Percentiles rank a stretch among this genome's conserved stretches.
Conservation (phyloP, 2,888 invertebrate genomes). For the Oligia strigilis region DNA sequence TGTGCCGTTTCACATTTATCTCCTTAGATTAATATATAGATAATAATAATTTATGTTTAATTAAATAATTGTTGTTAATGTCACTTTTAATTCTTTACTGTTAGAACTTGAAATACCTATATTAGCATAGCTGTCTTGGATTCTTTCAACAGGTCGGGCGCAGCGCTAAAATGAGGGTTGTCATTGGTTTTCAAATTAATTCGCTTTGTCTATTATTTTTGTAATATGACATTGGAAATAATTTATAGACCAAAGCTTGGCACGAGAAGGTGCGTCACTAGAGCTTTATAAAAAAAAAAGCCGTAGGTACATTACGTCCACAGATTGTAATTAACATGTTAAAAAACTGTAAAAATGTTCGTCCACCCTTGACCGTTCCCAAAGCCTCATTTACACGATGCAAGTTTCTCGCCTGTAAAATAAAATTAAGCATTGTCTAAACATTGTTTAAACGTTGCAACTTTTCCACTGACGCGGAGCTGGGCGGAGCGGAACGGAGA, state of each 20-base stretch:
- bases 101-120: conserved; percentile 34
- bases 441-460: neutral
- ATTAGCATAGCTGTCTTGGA: conserved; percentile 5
- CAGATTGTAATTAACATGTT: too few species aligned
- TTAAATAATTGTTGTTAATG: conserved; percentile 42
- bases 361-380: neutral
- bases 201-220: neutral
- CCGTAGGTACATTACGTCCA: neutral
- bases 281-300: neutral
- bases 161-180: conserved; percentile 22
- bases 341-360: too few species aligned
- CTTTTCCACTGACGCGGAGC: too few species aligned
- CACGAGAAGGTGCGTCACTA: neutral
- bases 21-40: conserved; percentile 35
- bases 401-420: neutral
- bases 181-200: conserved; percentile 23
- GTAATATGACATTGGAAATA: conserved; percentile 14
- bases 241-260: conserved; percentile 2
- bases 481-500: too few species aligned
- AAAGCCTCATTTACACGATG: neutral
- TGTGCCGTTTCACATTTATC: conserved; percentile 42
- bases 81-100: conserved; percentile 22
- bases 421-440: neutral
- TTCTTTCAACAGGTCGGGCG: conserved; percentile 3
- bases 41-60: conserved; percentile 50